Base-by-base conservation (phyloP, 2,113 vertebrate genomes). In the Rhinichthys klamathensis region DNA sequence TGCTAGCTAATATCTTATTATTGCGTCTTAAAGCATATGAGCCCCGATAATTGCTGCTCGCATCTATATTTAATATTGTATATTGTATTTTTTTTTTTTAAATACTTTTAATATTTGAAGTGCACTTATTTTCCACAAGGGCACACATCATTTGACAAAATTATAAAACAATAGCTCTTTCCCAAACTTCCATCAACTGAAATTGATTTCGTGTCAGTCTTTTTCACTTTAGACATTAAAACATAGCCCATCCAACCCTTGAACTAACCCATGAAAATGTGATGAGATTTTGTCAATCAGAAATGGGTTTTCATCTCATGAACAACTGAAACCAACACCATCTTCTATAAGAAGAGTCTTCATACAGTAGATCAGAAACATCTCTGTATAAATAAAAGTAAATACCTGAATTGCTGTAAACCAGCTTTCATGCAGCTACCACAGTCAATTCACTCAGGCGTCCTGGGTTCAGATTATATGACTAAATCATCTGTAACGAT, bases 401-500 rank as follows among this genome's bases (percentile, higher is more conserved):
- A 7, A 21, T 70, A 1, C 18, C 9, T 12, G 9, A 41, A 70
- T 70, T 3, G 2, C 18, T n/a, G 35, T n/a, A n/a, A 70, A 41
- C 9, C 4, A 0, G 18, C 18, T 41, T 35, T 41, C 10, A 70
- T 70, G 21, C 21, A 25, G 41, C 41, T 16, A 25, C 70, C 21
- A 72, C 38, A 73, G 41, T 73, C 41, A 49, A 74, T 74, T 16
- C 12, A 16, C 5, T n/a, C 21, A 44, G 12, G 35, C 54, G 49
- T 30, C 51, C 65, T 51, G 49, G 38, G 11, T 21, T 30, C 44
- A 76, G 58, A 75, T 25, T 70, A 7, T 35, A 13, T 72, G 41
- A 60, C 76, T 70, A 35, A 81, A 75, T 87, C 16, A 15, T 51
- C 11, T 56, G 49, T 6, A 76, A 46, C 16, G 63, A 77, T 72